These are phyloP conservation scores for Folsomia candida DNA, from an alignment of 2,888 invertebrate genomes.

Conservation along the genomic window DNA sequence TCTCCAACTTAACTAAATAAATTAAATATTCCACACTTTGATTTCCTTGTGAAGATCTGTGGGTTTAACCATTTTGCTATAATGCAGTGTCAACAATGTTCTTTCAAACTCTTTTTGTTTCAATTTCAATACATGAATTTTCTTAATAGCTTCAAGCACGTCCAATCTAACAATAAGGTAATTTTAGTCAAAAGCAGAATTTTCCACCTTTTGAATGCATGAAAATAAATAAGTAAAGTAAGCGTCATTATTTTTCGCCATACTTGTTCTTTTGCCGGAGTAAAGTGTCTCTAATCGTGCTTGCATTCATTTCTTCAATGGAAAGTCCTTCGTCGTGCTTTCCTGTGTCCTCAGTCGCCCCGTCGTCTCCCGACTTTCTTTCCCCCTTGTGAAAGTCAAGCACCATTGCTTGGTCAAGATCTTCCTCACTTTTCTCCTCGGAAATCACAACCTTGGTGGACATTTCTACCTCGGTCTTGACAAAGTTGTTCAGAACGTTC, in stretches of 20 bases:
- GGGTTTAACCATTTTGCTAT: constrained; percentile 45
- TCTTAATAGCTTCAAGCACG: constrained; percentile 42
- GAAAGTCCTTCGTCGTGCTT: constrained; percentile 18
- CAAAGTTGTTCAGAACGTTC: constrained; percentile 36
- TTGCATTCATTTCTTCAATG: constrained; percentile 20
- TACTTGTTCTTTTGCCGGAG: constrained; percentile 44
- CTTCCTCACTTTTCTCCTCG: constrained; percentile 32
- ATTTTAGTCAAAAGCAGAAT: neutral
- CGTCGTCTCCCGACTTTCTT: constrained; percentile 18
- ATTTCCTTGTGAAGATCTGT: constrained; percentile 43
- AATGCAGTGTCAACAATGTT: constrained; percentile 42
- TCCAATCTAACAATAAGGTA: constrained; percentile 31
- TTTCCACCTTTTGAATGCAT: neutral
- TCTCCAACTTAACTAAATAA: neutral
- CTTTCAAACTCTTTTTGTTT: constrained; percentile 48
- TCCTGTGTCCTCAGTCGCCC: constrained; percentile 23
- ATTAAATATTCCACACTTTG: constrained; percentile 25
- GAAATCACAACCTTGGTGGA: constrained; percentile 25
- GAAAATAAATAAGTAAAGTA: constrained; percentile 2
- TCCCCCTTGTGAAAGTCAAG: constrained; percentile 18
- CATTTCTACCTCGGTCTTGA: constrained; percentile 27
- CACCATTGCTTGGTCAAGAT: constrained; percentile 25
- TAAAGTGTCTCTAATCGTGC: constrained; percentile 41
- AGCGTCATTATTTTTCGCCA: neutral
- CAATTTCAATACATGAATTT: constrained; percentile 39